Percentiles rank a stretch among this genome's conserved stretches.
These are phyloP conservation scores for Psittacara wagleri DNA, from an alignment of 2,113 vertebrate genomes.

Conservation along the genomic window DNA sequence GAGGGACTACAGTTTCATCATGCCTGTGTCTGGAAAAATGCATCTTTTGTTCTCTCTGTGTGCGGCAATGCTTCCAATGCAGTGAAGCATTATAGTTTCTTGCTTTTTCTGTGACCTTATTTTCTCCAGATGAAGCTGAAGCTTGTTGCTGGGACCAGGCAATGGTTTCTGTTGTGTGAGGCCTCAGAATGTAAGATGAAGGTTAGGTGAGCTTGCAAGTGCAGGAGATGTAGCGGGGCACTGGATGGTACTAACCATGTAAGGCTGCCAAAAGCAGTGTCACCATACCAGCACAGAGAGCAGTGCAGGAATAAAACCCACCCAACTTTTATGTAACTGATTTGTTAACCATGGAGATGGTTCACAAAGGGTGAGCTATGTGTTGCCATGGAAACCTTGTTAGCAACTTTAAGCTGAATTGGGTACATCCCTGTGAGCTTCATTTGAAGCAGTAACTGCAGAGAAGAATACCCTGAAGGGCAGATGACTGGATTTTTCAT, in stretches of 20 bases:
- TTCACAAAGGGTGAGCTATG: background rate
- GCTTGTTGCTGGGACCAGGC: background rate
- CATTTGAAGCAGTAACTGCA: background rate
- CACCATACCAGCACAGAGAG: rapidly evolving
- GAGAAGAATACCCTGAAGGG: background rate
- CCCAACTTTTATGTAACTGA: slow-evolving; percentile 19
- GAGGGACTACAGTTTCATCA: background rate
- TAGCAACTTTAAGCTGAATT: slow-evolving; percentile 32
- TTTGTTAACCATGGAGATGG: slow-evolving; percentile 15
- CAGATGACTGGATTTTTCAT: background rate
- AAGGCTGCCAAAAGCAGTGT: background rate
- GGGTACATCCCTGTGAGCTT: background rate
- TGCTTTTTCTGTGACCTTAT: background rate
- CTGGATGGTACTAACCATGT: background rate
- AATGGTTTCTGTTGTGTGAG: background rate
- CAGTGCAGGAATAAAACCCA: background rate
- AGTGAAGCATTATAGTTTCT: background rate
- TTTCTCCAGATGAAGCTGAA: background rate
- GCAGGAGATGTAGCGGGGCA: background rate
- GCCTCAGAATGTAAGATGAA: background rate
- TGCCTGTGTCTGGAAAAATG: background rate
- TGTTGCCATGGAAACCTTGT: slow-evolving; percentile 52
- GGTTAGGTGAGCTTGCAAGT: background rate
- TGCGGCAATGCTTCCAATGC: background rate
- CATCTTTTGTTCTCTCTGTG: background rate